phyloP scores from a whole-genome alignment of 35 echinoderm and acorn worm genomes.

The Lytechinus pictus region DNA sequence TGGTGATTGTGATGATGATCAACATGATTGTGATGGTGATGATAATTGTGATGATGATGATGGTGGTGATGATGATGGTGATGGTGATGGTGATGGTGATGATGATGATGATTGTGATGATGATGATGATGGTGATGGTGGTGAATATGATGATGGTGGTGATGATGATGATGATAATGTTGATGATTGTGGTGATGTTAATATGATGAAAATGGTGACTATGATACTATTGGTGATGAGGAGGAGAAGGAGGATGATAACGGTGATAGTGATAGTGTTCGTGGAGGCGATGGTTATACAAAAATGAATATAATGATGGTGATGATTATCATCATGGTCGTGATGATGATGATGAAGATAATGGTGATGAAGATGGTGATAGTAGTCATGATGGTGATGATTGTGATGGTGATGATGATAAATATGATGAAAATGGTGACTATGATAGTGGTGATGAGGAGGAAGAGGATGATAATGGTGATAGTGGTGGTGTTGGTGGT shows the following conservation, averaged over 20 bases:
- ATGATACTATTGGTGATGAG: not conserved
- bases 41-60: not conserved
- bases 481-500: no score
- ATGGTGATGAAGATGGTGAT: no score
- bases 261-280: not conserved
- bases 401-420: no score
- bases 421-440: no score
- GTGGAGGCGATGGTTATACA: not conserved
- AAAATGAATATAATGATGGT: not conserved
- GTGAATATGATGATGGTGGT: not conserved
- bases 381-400: no score
- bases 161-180: constrained; percentile 16
- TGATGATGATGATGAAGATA: no score
- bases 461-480: no score
- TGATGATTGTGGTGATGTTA: not conserved
- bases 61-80: not conserved
- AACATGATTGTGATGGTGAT: not conserved
- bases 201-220: not conserved
- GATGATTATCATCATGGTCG: no score
- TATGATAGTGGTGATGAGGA: not conserved
- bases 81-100: not conserved
- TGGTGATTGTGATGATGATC: not conserved
- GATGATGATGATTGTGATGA: not conserved
- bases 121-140: constrained; percentile 13
- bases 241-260: not conserved